Base-by-base conservation (phyloP, 2,113 vertebrate species). In the Pituophis catenifer region DNA sequence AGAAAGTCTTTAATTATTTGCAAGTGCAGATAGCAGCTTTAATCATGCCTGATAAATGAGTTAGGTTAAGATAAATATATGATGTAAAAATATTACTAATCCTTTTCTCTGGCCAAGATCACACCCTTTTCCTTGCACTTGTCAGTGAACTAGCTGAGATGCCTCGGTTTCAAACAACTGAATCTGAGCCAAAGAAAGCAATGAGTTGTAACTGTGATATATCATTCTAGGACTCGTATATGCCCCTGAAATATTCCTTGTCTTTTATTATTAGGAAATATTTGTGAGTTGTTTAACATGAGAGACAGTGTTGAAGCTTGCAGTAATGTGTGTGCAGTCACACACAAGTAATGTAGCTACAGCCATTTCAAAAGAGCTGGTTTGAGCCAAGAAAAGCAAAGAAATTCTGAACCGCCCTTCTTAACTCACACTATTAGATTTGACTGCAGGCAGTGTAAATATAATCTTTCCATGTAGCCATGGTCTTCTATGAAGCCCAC, bases 61-160 rank as follows among this genome's bases (percentile, higher is more conserved):
- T 59, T 91, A 33, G 91, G 50, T 93, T 92, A 58, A 95, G 93
- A 89, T 93, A 94, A 97, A 96, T 91, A 87, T 13, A 93, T 94
- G 62, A 96, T 93, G 96, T 95, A 95, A 95, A 24, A 96, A 24
- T 89, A 48, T 95, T 91, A 95, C 85, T 95, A 92, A 92, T 92
- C 94, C 95, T 91, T 94, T 0, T 26, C 55, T 93, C 44, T 50
- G 94, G 92, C 95, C 94, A 94, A 54, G 95, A 91, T 93, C 95
- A 92, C 91, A 85, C 96, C 95, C 93, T 94, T 81, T 57, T 90
- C 15, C 90, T 90, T 93, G 92, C 87, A 86, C 91, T 92, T 91
- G 23, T 96, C 95, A 93, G 19, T 54, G 96, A 96, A 95, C 86
- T 90, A 95, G 91, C n/a, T 96, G 94, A 48, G 93, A 59, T 75